Percentiles rank a stretch among this genome's conserved stretches.
Conservation (phyloP, 2,888 invertebrate species). For the Sphaeridia pumilis region DNA sequence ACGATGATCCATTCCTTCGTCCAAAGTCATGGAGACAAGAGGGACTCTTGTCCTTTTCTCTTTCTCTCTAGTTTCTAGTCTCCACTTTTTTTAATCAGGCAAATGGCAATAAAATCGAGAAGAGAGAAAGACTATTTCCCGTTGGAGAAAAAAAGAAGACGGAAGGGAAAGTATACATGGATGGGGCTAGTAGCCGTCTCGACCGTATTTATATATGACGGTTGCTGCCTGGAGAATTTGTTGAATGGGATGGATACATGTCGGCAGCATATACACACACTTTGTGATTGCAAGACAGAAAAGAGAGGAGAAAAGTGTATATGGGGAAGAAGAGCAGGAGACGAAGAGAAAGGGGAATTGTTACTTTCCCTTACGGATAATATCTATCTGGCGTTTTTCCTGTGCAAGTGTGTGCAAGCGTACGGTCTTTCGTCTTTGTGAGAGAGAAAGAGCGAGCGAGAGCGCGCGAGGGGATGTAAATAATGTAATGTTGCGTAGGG, state of each 20-base stretch:
- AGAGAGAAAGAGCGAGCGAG: neutral
- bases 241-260: neutral
- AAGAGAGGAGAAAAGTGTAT: neutral
- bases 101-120: constrained; percentile 35
- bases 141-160: neutral
- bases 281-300: too few relatives aligned
- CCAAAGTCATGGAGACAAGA: too few relatives aligned
- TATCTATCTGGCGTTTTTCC: neutral
- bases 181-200: too few relatives aligned
- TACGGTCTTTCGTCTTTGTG: neutral
- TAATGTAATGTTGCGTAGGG: constrained; percentile 3
- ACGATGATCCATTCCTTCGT: neutral
- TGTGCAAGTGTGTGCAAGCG: neutral
- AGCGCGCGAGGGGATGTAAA: neutral
- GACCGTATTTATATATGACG: too few relatives aligned
- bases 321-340: neutral
- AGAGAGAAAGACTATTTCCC: too few relatives aligned
- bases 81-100: constrained; percentile 36
- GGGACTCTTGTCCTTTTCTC: constrained; percentile 1
- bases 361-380: too few relatives aligned
- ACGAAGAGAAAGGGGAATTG: neutral
- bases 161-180: neutral
- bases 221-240: neutral
- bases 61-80: constrained; percentile 14
- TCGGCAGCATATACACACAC: too few relatives aligned